These are phyloP conservation scores for Morus bassanus DNA, from an alignment of 2,797 vertebrate genomes.

Conservation along the genomic window DNA sequence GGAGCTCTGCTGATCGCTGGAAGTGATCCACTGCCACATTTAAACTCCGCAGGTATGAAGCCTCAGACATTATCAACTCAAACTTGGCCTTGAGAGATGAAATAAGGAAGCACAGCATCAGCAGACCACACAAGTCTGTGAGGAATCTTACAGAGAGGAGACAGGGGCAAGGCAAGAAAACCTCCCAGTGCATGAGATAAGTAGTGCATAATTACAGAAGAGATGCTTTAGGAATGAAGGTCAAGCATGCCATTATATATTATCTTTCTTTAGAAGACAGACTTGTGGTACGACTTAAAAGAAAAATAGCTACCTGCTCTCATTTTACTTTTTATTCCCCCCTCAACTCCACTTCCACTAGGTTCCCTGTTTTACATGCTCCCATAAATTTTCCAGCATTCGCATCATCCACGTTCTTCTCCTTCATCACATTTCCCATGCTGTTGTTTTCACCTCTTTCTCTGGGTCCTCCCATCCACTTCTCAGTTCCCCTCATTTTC, in stretches of 20 bases:
- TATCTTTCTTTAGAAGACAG: neutral
- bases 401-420: neutral
- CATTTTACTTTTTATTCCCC: neutral
- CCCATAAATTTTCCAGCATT: neutral
- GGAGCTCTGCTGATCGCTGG: constrained; percentile 83
- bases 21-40: constrained; percentile 95
- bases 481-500: neutral
- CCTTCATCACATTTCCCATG: neutral
- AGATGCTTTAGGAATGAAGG: neutral
- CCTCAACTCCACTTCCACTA: neutral
- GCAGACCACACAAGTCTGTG: accelerated
- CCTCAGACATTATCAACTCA: constrained; percentile 94
- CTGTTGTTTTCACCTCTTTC: neutral
- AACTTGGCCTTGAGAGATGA: constrained; percentile 85
- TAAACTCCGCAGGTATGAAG: constrained; percentile 92
- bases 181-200: neutral
- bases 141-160: neutral
- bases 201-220: neutral
- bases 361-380: neutral
- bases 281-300: neutral
- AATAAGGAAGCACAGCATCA: neutral
- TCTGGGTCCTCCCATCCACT: neutral
- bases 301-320: neutral
- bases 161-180: neutral
- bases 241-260: neutral